These are phyloP conservation scores for Callinectes sapidus DNA, from an alignment of 2,888 invertebrate species.

Conservation along the genomic window DNA sequence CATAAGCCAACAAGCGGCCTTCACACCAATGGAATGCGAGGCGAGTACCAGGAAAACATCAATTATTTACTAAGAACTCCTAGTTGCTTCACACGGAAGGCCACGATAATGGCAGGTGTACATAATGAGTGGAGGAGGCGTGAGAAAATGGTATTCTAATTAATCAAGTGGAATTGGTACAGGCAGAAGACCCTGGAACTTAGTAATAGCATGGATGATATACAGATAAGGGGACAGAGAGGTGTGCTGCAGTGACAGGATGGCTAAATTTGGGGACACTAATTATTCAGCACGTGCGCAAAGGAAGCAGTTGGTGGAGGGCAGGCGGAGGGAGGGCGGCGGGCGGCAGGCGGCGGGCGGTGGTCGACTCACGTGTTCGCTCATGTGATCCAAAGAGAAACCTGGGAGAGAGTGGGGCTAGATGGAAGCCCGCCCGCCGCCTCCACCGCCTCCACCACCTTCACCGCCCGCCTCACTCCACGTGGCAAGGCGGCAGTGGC, in stretches of 20 bases:
- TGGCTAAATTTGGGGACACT: neutral
- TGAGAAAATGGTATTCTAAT: neutral
- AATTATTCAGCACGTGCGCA: slow-evolving; percentile 1
- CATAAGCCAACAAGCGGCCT: neutral
- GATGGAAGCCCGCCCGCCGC: neutral
- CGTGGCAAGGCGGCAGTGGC: neutral
- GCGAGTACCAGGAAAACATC: neutral
- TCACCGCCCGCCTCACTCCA: neutral
- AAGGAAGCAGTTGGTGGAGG: neutral
- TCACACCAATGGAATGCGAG: neutral
- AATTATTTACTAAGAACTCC: neutral
- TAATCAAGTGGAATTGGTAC: neutral
- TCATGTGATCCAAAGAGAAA: neutral
- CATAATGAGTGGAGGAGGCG: neutral
- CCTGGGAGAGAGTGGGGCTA: neutral
- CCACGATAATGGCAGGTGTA: neutral
- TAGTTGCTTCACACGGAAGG: neutral
- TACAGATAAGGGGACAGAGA: neutral
- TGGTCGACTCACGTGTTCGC: neutral
- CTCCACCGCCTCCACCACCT: neutral
- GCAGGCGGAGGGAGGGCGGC: neutral
- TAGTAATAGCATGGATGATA: neutral
- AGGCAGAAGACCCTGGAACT: neutral
- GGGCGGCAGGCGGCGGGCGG: neutral
- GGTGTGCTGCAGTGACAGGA: neutral